Evolutionary conservation across 92 coral and sea anemone genomes (phyloP).

Genomic region (Epizoanthus rinbou): DNA sequence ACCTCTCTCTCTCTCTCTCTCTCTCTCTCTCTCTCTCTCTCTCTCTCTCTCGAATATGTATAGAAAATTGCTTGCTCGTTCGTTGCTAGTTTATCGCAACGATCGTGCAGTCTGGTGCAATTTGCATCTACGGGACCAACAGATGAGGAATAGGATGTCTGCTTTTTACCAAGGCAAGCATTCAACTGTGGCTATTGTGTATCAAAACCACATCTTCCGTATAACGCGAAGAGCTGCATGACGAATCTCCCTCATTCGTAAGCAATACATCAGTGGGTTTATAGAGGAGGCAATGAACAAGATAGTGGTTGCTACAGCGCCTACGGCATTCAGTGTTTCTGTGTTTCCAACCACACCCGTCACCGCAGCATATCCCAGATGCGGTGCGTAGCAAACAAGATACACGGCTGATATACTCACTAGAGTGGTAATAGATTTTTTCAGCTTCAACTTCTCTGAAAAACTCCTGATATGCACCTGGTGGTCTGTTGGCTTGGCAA

Average conservation of each 20-base stretch:
- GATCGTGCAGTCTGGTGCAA: too few relatives aligned
- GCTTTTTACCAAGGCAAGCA: too few relatives aligned
- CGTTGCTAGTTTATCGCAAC: too few relatives aligned
- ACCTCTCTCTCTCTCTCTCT: too few relatives aligned
- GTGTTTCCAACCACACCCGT: background rate
- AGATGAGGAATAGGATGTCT: too few relatives aligned
- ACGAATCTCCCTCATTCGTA: background rate
- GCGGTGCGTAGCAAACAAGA: background rate
- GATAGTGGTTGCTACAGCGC: background rate
- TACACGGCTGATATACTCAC: constrained; percentile 3
- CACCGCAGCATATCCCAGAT: background rate
- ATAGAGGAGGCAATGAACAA: constrained; percentile 3
- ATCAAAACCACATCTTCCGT: background rate
- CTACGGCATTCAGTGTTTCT: background rate
- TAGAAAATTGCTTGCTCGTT: too few relatives aligned
- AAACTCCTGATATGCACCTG: background rate
- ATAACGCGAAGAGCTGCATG: background rate
- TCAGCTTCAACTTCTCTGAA: background rate
- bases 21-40: too few relatives aligned
- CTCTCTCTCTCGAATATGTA: too few relatives aligned
- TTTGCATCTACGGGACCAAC: too few relatives aligned
- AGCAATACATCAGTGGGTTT: constrained; percentile 2
- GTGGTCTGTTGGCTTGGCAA: background rate
- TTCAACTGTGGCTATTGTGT: too few relatives aligned
- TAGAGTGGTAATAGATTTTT: background rate